These are phyloP conservation scores for Pelecanus crispus DNA, from an alignment of 2,113 vertebrate species.

Conservation along the genomic window DNA sequence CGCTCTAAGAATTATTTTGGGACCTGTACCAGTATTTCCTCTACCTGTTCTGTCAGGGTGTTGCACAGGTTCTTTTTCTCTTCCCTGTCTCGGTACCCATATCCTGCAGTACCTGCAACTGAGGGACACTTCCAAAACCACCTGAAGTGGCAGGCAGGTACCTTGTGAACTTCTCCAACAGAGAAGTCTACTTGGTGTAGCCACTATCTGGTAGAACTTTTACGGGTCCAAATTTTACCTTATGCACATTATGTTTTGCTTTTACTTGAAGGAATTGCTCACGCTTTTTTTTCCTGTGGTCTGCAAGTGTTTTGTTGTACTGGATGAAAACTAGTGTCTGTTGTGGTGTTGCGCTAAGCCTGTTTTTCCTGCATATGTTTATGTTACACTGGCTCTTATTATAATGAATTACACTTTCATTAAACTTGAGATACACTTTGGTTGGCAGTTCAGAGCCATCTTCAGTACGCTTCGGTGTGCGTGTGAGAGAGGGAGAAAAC, in stretches of 20 bases:
- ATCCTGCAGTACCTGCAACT: background rate
- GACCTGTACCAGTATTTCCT: background rate
- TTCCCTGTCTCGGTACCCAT: background rate
- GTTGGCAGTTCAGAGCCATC: background rate
- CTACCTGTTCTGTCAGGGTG: background rate
- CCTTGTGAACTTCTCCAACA: background rate
- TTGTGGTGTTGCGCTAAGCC: background rate
- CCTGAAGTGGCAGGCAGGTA: background rate
- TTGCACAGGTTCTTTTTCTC: background rate
- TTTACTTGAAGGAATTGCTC: background rate
- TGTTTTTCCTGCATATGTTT: constrained; percentile 56
- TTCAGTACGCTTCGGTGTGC: background rate
- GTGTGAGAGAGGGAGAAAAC: background rate
- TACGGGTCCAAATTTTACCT: background rate
- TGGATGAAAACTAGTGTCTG: background rate
- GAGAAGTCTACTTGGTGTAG: background rate
- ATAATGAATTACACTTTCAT: constrained; percentile 21
- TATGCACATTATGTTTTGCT: background rate
- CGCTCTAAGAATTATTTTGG: background rate
- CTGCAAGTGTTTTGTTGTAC: background rate
- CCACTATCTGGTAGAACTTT: background rate
- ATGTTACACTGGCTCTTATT: background rate
- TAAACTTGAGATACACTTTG: background rate
- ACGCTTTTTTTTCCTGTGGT: background rate
- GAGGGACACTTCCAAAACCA: background rate